Evolutionary conservation across 2,888 invertebrate genomes (phyloP).

Genomic region (Lingula anatina): DNA sequence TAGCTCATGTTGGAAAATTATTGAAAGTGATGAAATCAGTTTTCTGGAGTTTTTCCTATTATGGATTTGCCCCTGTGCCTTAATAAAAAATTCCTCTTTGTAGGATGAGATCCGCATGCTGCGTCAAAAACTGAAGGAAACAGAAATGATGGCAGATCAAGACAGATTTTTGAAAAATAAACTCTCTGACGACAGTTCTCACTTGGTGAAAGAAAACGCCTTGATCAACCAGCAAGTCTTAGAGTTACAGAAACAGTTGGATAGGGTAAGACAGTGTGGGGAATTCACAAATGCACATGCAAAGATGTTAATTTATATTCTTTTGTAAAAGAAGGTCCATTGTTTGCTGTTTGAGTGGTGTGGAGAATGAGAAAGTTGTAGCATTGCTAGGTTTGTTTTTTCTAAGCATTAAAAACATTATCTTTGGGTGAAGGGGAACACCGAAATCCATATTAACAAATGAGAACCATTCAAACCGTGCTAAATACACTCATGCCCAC

Average conservation of each 20-base stretch:
- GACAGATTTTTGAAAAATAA: conserved; percentile 42
- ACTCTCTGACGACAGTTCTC: conserved; percentile 35
- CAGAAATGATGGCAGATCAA: conserved; percentile 40
- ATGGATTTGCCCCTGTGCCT: too few relatives aligned
- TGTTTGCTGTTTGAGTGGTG: not conserved
- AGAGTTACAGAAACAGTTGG: conserved; percentile 38
- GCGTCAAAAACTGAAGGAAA: conserved; percentile 41
- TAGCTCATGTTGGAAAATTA: too few relatives aligned
- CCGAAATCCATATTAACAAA: too few relatives aligned
- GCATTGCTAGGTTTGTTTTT: too few relatives aligned
- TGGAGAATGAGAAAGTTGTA: not conserved
- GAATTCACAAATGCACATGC: not conserved
- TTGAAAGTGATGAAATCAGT: too few relatives aligned
- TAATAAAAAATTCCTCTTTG: too few relatives aligned
- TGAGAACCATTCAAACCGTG: too few relatives aligned
- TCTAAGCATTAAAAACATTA: too few relatives aligned
- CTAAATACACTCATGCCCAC: too few relatives aligned
- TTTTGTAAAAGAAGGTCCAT: not conserved
- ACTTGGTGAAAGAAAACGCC: conserved; percentile 41
- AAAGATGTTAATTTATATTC: not conserved
- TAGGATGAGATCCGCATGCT: conserved; percentile 44
- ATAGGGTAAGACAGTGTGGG: conserved; percentile 33
- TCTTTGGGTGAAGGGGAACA: too few relatives aligned
- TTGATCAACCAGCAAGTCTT: conserved; percentile 31
- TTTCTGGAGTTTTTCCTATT: too few relatives aligned